Evolutionary conservation across 2,797 vertebrate species (phyloP), one percentile per base, ranked within the genome.

Genomic region (Eulemur rubriventer): DNA sequence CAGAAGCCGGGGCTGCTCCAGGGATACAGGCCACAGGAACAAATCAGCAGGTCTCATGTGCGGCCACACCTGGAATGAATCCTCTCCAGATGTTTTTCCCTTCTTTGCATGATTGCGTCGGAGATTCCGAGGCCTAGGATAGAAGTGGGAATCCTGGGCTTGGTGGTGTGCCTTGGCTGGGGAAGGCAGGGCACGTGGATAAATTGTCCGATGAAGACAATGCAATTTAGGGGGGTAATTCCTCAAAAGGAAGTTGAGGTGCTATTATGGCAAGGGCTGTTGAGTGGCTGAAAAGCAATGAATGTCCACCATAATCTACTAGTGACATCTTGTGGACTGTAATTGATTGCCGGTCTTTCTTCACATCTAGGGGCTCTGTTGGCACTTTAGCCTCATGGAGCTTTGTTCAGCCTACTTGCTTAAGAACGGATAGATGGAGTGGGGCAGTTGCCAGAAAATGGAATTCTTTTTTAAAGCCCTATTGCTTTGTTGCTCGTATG

Each of bases 311-410:
- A 22, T 20, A 67, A 30, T 94, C 70, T 88, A 22, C 88, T 70
- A 80, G 94, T 96, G 93, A 95, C 91, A 72, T 81, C 91, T 90
- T 88, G 89, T 96, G 91, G 91, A 85, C 93, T 50, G n/a, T 69
- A 72, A 41, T 33, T 38, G 4, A 52, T 4, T 7, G 50, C 61
- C 38, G 63, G 80, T 41, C 79, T 86, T 89, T 69, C 38, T 55
- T 83, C 3, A 1, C 46, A 65, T 83, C 70, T 65, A n/a, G 84
- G 83, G 72, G 63, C 18, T 83, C 38, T 95, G 17, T 35, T 50
- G 79, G 92, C 67, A 30, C 50, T 83, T 43, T 7, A n/a, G 63
- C 76, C 11, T 80, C 22, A 1, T 41, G 79, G 91, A 82, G 79
- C 59, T 81, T 33, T 35, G 41, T 57, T 93, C 52, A 48, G 81